Conservation (phyloP, 2,797 vertebrate species). For the Hephaestus fuliginosus region DNA sequence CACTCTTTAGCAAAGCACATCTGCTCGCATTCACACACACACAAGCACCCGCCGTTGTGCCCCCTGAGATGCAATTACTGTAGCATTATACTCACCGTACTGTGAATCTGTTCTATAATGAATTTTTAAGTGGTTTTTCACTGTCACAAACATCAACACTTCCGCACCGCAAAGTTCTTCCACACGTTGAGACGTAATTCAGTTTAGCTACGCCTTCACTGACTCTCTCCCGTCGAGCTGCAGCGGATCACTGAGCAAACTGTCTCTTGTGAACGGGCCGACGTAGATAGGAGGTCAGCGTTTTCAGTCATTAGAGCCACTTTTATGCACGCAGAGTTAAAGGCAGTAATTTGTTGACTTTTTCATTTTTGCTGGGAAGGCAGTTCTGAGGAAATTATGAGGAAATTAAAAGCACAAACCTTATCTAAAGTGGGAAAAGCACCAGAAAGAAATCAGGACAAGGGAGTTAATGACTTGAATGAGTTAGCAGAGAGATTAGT, state of each 20-base stretch:
- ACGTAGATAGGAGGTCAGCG: background rate
- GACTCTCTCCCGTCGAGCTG: background rate
- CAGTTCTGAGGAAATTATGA: background rate
- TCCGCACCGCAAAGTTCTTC: background rate
- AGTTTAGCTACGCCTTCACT: background rate
- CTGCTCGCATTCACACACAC: slow-evolving; percentile 2
- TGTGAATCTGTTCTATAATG: slow-evolving; percentile 14
- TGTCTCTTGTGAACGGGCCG: slow-evolving; percentile 1
- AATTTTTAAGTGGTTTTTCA: slow-evolving; percentile 34
- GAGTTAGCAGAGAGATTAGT: background rate
- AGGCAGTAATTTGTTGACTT: slow-evolving; percentile 1
- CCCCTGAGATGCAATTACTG: slow-evolving; percentile 52
- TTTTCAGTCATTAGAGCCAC: slow-evolving; percentile 17
- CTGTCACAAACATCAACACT: slow-evolving; percentile 15
- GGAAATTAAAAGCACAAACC: slow-evolving; percentile 18
- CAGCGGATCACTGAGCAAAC: slow-evolving; percentile 17
- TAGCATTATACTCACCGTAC: slow-evolving; percentile 21
- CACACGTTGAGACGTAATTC: background rate
- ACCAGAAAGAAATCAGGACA: background rate
- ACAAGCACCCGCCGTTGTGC: background rate
- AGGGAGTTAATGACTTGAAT: slow-evolving; percentile 9
- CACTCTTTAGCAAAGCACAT: slow-evolving; percentile 12
- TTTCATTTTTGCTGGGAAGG: slow-evolving; percentile 6
- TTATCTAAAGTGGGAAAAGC: slow-evolving; percentile 12
- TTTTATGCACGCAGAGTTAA: slow-evolving; percentile 23